phyloP scores from a whole-genome alignment of 2,113 vertebrate species.

The Sapayoa aenigma region DNA sequence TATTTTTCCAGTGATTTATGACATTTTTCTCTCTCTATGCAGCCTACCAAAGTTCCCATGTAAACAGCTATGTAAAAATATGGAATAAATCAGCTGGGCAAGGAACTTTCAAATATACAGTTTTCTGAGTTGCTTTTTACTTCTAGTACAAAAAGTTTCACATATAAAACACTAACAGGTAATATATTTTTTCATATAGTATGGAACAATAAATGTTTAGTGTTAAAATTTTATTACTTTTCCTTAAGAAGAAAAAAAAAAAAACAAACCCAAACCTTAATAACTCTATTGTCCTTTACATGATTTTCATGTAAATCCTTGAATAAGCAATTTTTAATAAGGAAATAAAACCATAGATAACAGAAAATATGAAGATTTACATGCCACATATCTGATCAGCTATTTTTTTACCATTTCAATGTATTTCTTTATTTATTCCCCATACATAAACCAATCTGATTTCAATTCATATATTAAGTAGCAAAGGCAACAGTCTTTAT shows the following conservation, averaged over 20 bases:
- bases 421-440: background rate
- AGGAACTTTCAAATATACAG: background rate
- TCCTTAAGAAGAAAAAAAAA: background rate
- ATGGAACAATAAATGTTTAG: background rate
- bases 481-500: slow-evolving; percentile 3
- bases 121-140: background rate
- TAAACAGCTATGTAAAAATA: background rate
- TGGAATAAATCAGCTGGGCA: background rate
- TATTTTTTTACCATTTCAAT: background rate
- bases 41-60: background rate
- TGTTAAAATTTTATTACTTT: background rate
- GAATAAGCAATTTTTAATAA: background rate
- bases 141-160: background rate
- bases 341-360: background rate
- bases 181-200: background rate
- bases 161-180: background rate
- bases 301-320: background rate
- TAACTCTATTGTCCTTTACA: background rate
- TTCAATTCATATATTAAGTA: slow-evolving; percentile 13
- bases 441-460: slow-evolving; percentile 20
- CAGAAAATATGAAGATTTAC: background rate
- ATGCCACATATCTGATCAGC: background rate
- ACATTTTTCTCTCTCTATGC: background rate
- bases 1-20: background rate
- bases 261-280: background rate